Evolutionary conservation across 2,113 vertebrate species (phyloP), one percentile per base, ranked within the genome.

Genomic region (Struthio camelus): DNA sequence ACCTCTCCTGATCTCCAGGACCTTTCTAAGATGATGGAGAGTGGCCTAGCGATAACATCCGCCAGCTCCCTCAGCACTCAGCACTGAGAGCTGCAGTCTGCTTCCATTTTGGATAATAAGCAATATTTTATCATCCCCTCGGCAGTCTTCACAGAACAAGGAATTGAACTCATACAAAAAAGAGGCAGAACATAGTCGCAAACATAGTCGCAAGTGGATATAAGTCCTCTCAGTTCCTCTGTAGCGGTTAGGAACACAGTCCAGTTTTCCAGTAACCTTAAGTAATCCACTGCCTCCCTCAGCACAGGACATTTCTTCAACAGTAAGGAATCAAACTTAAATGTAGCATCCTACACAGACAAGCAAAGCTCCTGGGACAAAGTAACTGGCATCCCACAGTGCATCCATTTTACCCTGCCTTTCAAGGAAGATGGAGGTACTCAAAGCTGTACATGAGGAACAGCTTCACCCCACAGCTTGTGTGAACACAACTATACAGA

Each of bases 141-240:
- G 0, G 15, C 0, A 0, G 34, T 19, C 58, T 66, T 40, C 25
- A 2, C 2, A 1, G 32, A 65, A 20, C 15, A 44, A n/a, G 61
- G 4, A 51, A 72, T 18, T 51, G 51, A 36, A 53, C 16, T 51
- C 70, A 72, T 18, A 30, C 23, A 66, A 10, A 24, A n/a, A 8
- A 11, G 3, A 85, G 27, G 20, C 38, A 34, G 30, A 59, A 34
- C 17, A 59, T 34, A 6, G 15, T 56, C 10, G 48, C 48, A 19
- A 59, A 34, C 17, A 59, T 34, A 6, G 15, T 56, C 10, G 48
- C 48, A 19, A 71, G 34, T 7, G 7, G 7, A 51, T 27, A n/a
- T 54, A 25, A 28, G 19, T 27, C 38, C n/a, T 51, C 50, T 30
- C 38, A 46, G 11, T 30, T 67, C 25, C 54, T 54, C 27, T 73